A percentile compares a stretch with the other conserved stretches of the same genome.
Evolutionary conservation across 2,888 invertebrate species (phyloP).

Genomic region (Argyresthia goedartella): DNA sequence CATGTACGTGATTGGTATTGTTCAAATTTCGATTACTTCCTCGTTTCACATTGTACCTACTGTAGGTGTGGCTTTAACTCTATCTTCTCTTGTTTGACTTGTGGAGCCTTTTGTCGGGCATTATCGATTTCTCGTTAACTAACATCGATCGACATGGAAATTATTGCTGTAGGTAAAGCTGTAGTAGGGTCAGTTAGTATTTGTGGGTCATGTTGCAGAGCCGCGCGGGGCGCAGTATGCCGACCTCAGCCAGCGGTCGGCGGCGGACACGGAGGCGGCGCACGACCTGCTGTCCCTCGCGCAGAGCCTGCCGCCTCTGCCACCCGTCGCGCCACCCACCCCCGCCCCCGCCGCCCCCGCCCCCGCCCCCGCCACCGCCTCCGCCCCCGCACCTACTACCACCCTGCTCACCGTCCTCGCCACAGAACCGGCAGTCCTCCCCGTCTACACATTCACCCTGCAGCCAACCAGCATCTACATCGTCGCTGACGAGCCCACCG

Average conservation of each 20-base stretch:
- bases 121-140: no score
- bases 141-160: no score
- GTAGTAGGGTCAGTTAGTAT: no score
- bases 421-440: slow-evolving; percentile 28
- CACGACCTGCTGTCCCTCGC: slow-evolving; percentile 84
- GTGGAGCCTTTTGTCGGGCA: no score
- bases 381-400: slow-evolving; percentile 77
- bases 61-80: no score
- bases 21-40: no score
- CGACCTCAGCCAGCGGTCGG: slow-evolving; percentile 69
- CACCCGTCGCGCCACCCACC: slow-evolving; percentile 74
- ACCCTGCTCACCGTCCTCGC: slow-evolving; percentile 47
- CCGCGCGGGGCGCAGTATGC: slow-evolving; percentile 38
- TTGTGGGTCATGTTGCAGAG: no score
- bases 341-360: slow-evolving; percentile 13
- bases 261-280: slow-evolving; percentile 91
- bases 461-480: slow-evolving; percentile 17
- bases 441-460: slow-evolving; percentile 36
- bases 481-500: slow-evolving; percentile 17
- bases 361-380: slow-evolving; percentile 56
- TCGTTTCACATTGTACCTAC: no score
- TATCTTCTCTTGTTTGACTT: no score
- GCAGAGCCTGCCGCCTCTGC: slow-evolving; percentile 82
- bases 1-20: no score
- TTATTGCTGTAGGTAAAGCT: no score